A percentile compares a stretch with the other conserved stretches of the same genome.
Evolutionary conservation across 2,797 vertebrate genomes (phyloP).

Genomic region (Halcyon badia): DNA sequence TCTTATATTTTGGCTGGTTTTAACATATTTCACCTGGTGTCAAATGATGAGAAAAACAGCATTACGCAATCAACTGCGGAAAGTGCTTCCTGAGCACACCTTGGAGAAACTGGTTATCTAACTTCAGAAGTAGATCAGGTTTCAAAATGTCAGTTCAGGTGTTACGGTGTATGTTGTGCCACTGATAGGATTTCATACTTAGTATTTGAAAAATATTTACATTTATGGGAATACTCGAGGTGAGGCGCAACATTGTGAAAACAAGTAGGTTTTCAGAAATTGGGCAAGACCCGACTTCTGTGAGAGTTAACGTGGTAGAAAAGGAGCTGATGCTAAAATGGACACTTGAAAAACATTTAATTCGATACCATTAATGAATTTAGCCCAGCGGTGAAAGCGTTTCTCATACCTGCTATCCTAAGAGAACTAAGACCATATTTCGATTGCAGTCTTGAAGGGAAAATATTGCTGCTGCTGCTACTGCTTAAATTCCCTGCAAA

Average conservation of each 20-base stretch:
- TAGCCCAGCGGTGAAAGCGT: not conserved
- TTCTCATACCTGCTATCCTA: not conserved
- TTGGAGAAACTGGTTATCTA: not conserved
- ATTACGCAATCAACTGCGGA: rapidly evolving
- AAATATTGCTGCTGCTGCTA: not conserved
- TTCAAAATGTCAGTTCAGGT: not conserved
- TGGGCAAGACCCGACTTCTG: not conserved
- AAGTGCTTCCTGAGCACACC: not conserved
- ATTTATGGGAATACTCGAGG: not conserved
- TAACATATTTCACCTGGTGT: not conserved
- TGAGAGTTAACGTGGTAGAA: not conserved
- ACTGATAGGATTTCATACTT: not conserved
- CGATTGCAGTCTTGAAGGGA: not conserved
- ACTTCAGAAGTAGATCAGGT: not conserved
- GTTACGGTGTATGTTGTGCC: not conserved
- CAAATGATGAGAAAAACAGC: not conserved
- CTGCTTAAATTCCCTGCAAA: not conserved
- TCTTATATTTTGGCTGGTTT: not conserved
- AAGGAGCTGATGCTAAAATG: not conserved
- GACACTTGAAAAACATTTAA: not conserved
- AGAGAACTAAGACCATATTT: not conserved
- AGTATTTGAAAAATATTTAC: not conserved
- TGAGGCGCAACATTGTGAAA: not conserved
- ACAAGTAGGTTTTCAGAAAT: not conserved
- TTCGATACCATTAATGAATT: not conserved